A percentile compares a stretch with the other conserved stretches of the same genome.
Evolutionary conservation across 1,140 invertebrate genomes (phyloP).

Genomic region (Carposina sasakii): DNA sequence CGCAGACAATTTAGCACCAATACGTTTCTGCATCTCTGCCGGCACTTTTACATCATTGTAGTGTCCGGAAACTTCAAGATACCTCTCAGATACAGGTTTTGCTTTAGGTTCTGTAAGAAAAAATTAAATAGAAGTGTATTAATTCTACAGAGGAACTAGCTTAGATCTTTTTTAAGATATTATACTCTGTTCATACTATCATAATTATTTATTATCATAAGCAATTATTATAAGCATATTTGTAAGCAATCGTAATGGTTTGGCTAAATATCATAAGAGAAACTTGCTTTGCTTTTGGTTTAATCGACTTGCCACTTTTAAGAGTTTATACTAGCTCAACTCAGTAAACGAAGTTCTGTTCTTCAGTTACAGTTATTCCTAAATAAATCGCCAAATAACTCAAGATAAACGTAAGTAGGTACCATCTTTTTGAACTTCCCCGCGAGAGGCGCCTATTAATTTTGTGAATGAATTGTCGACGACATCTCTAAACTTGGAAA

Average conservation of each 20-base stretch:
- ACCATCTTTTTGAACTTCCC: neutral
- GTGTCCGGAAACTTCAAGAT: slow-evolving; percentile 45
- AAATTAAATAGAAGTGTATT: no score
- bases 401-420: neutral
- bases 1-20: slow-evolving; percentile 50
- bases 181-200: neutral
- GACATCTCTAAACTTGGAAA: slow-evolving; percentile 53
- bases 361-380: no score
- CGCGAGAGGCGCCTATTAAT: slow-evolving; percentile 28
- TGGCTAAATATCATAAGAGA: no score
- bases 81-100: slow-evolving; percentile 41
- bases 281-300: no score
- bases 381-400: no score
- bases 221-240: no score
- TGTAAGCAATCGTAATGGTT: no score
- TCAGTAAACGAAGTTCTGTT: no score
- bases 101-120: slow-evolving; percentile 25
- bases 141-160: neutral
- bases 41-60: slow-evolving; percentile 62
- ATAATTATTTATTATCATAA: no score
- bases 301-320: no score
- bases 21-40: slow-evolving; percentile 44
- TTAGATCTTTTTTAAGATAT: neutral
- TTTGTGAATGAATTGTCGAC: slow-evolving; percentile 48
- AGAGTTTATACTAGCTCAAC: no score